Conservation (phyloP, 2,797 vertebrate genomes). For the Mus caroli region DNA sequence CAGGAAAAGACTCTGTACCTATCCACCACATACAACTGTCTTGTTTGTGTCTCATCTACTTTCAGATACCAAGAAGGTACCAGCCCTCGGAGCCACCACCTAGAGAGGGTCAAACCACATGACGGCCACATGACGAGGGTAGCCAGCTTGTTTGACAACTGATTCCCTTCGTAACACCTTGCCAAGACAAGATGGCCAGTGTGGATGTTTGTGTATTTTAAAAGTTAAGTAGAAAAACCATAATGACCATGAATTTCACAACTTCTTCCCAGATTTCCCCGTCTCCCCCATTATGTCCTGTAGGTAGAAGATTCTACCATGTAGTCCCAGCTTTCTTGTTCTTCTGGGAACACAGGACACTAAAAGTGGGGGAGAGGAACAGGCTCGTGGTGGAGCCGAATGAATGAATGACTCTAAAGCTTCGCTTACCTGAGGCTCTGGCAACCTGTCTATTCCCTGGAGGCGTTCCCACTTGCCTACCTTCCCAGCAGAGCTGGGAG, state of each 20-base stretch:
- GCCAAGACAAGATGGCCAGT: neutral
- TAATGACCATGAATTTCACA: neutral
- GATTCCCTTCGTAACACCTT: neutral
- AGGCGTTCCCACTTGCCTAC: slow-evolving; percentile 76
- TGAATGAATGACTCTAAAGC: neutral
- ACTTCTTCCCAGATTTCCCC: slow-evolving; percentile 17
- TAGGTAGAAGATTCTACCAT: neutral
- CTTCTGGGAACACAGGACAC: neutral
- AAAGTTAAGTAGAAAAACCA: slow-evolving; percentile 51
- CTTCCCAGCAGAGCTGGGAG: slow-evolving; percentile 62
- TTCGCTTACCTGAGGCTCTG: neutral
- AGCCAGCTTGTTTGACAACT: neutral
- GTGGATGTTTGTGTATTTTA: neutral
- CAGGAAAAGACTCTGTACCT: neutral
- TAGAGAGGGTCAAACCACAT: neutral
- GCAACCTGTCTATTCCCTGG: slow-evolving; percentile 16
- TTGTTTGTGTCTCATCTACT: neutral
- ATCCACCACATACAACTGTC: neutral
- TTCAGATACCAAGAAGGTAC: neutral
- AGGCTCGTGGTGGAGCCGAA: neutral
- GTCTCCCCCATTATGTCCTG: neutral
- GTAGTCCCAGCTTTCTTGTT: neutral
- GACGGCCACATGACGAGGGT: neutral
- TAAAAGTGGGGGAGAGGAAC: neutral
- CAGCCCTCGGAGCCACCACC: neutral